Base-by-base conservation (phyloP, 2,113 vertebrate genomes). In the Hippoglossus stenolepis region DNA sequence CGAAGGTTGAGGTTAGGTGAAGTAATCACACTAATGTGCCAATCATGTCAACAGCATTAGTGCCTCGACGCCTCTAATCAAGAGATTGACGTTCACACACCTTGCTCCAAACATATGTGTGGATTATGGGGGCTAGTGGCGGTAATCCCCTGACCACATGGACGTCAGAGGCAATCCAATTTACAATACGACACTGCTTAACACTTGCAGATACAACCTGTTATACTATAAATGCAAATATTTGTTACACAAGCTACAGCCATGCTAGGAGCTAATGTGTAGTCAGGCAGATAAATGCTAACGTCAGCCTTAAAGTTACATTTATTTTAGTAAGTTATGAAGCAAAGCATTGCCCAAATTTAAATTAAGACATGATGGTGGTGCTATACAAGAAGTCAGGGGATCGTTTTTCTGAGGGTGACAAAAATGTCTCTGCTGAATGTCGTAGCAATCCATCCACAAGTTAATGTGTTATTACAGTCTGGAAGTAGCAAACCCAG, bases 141-240 rank as follows among this genome's bases (percentile, higher is more conserved):
- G 63, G 47, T 91, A 90, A 92, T 90, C 89, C 77, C 24, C 18
- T 38, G 63, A 87, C 85, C 89, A 90, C 90, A 90, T 90, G 85
- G 89, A 89, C 77, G 15, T 82, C 79, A 78, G 70, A 85, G 68
- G 45, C 68, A 92, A 91, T 91, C 89, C 89, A 85, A 88, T 91
- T 91, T 89, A 88, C 82, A 69, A 68, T 71, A 78, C 45, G 75
- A 78, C 79, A 79, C 51, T 73, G 51, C 77, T 86, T 82, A 85
- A 65, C 75, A 69, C 83, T 74, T 73, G 23, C 59, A 70, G 24
- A 71, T n/a, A 66, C 79, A 84, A 72, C 71, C 53, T 80, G 73
- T 43, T 73, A 24, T 40, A 62, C 43, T 67, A 10, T 51, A 26
- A 64, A 69, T 65, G 60, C 13, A 60, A 79, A 35, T 70, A 65